Percentiles rank a stretch among this genome's conserved stretches.
Evolutionary conservation across 2,797 vertebrate species (phyloP).

Genomic region (Knipowitschia caucasica): DNA sequence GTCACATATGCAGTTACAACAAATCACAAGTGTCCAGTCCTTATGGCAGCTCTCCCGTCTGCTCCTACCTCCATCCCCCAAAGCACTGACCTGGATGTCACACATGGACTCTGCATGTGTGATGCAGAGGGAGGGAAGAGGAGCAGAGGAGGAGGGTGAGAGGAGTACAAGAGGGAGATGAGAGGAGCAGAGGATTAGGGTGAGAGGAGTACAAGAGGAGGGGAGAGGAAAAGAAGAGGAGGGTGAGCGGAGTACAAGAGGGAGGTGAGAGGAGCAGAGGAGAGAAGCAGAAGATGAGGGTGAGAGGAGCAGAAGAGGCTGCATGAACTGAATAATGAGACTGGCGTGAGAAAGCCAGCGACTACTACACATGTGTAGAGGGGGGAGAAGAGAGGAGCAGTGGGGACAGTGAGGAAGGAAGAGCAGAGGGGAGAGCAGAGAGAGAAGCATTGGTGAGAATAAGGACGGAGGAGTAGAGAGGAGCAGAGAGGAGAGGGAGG

Average conservation of each 20-base stretch:
- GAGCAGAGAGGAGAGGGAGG: too few species aligned
- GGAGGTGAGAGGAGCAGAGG: too few species aligned
- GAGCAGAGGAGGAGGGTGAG: too few species aligned
- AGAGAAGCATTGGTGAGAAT: too few species aligned
- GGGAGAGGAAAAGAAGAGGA: too few species aligned
- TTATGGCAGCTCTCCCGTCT: slow-evolving; percentile 49
- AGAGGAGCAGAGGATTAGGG: too few species aligned
- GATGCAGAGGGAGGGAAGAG: slow-evolving; percentile 35
- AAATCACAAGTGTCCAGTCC: slow-evolving; percentile 36
- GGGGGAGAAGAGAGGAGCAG: neutral
- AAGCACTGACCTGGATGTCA: slow-evolving; percentile 64
- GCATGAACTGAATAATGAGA: slow-evolving; percentile 46
- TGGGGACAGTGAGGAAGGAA: too few species aligned
- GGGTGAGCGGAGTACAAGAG: slow-evolving; percentile 38
- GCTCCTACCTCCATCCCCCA: slow-evolving; percentile 47
- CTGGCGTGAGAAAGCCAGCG: slow-evolving; percentile 43
- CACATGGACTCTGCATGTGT: slow-evolving; percentile 32
- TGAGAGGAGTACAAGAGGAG: slow-evolving; percentile 37
- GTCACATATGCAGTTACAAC: slow-evolving; percentile 9
- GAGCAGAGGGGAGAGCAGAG: too few species aligned
- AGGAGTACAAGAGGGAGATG: slow-evolving; percentile 28
- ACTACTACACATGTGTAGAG: slow-evolving; percentile 26
- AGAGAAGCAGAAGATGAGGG: too few species aligned
- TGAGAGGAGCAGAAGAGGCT: slow-evolving; percentile 34
- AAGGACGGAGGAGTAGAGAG: neutral